phyloP scores from a whole-genome alignment of 2,113 vertebrate genomes.

The Suncus etruscus region DNA sequence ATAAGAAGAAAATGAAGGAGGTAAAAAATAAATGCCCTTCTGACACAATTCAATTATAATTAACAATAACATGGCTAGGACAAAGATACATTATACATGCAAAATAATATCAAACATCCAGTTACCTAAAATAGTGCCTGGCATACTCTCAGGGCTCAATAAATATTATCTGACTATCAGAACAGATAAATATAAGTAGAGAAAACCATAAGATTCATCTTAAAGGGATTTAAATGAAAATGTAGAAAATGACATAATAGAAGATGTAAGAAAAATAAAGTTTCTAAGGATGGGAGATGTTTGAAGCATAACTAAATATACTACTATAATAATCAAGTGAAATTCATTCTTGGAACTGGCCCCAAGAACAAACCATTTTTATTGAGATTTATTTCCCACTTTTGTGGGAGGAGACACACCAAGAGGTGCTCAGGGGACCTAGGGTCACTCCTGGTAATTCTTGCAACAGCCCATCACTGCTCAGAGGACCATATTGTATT shows the following conservation, averaged over 20 bases:
- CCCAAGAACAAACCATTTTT: background rate
- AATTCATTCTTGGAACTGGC: background rate
- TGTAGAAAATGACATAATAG: background rate
- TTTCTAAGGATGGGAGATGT: background rate
- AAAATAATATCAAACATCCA: background rate
- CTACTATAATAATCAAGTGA: slow-evolving; percentile 19
- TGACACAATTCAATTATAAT: slow-evolving; percentile 17
- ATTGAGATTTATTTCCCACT: background rate
- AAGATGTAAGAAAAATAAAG: slow-evolving; percentile 20
- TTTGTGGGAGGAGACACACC: background rate
- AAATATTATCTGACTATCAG: background rate
- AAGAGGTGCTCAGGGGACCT: too few relatives aligned
- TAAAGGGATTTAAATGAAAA: slow-evolving; percentile 21
- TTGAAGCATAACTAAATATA: background rate
- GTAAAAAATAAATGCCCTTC: slow-evolving; percentile 10
- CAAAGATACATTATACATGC: background rate
- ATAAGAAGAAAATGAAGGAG: background rate
- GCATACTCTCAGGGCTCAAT: background rate
- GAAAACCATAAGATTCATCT: background rate
- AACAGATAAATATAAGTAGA: too few relatives aligned
- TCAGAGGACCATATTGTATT: too few relatives aligned
- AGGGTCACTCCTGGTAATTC: too few relatives aligned
- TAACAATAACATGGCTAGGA: background rate
- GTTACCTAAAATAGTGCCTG: slow-evolving; percentile 19
- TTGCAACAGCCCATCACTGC: too few relatives aligned